Conservation (phyloP, 2,888 invertebrate species). For the Byasa hedistus region DNA sequence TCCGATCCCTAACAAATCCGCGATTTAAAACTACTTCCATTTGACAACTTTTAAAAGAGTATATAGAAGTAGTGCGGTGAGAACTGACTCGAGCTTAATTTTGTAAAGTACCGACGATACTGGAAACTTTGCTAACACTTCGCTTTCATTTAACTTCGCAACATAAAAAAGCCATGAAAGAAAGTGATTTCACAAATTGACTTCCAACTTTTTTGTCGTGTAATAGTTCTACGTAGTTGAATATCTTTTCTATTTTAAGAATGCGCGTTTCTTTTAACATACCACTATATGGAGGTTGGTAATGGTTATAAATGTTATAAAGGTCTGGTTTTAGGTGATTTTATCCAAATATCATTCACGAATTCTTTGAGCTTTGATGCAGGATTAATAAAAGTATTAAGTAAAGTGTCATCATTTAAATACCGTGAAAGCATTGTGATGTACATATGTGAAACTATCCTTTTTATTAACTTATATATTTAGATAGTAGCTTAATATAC, state of each 20-base stretch:
- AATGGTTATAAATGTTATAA: neutral
- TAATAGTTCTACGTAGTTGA: constrained; percentile 1
- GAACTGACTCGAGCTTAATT: constrained; percentile 23
- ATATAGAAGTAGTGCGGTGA: constrained; percentile 18
- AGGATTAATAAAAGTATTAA: too few relatives aligned
- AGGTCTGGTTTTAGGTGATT: too few relatives aligned
- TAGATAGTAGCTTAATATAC: too few relatives aligned
- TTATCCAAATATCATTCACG: too few relatives aligned
- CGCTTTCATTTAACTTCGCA: constrained; percentile 28
- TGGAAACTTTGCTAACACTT: constrained; percentile 25
- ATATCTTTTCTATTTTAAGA: neutral
- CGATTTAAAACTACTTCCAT: constrained; percentile 22
- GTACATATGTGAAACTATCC: too few relatives aligned
- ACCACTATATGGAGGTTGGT: neutral
- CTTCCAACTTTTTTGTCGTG: constrained; percentile 19
- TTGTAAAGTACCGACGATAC: constrained; percentile 25
- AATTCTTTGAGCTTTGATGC: too few relatives aligned
- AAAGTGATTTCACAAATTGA: constrained; percentile 29
- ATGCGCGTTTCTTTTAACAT: neutral
- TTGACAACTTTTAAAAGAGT: constrained; percentile 27
- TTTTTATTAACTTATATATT: too few relatives aligned
- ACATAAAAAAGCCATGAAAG: constrained; percentile 24
- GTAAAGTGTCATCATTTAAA: too few relatives aligned
- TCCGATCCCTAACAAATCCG: constrained; percentile 16
- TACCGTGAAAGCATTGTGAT: too few relatives aligned